phyloP scores from a whole-genome alignment of 2,888 invertebrate species.

The Callosobruchus maculatus region DNA sequence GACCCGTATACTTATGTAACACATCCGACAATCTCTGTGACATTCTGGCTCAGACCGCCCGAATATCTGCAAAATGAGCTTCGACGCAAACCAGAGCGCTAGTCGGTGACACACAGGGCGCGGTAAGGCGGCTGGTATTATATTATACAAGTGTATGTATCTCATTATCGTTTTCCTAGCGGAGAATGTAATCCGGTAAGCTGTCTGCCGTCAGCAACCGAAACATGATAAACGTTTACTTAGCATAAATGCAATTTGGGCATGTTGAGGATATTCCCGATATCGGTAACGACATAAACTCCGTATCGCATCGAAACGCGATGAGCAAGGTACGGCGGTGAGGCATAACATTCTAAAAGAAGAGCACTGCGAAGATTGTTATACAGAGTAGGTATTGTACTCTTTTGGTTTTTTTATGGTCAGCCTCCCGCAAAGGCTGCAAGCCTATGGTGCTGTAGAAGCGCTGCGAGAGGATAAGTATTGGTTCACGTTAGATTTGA shows the following conservation, averaged over 20 bases:
- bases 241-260: not conserved
- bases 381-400: no score
- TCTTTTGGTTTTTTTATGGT: no score
- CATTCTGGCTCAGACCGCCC: no score
- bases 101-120: not conserved
- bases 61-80: not conserved
- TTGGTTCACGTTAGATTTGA: no score
- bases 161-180: not conserved
- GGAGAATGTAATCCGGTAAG: not conserved
- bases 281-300: not conserved
- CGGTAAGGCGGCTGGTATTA: not conserved
- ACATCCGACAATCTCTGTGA: no score
- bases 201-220: not conserved
- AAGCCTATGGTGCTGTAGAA: no score
- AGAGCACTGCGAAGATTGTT: not conserved
- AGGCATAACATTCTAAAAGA: not conserved
- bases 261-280: not conserved
- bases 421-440: no score
- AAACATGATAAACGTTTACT: not conserved
- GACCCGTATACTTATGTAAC: no score
- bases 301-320: not conserved
- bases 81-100: not conserved
- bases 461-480: no score
- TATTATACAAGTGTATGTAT: not conserved
- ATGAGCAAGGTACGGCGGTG: not conserved